Conservation (phyloP, 2,888 invertebrate species). For the Pandemis corylana region DNA sequence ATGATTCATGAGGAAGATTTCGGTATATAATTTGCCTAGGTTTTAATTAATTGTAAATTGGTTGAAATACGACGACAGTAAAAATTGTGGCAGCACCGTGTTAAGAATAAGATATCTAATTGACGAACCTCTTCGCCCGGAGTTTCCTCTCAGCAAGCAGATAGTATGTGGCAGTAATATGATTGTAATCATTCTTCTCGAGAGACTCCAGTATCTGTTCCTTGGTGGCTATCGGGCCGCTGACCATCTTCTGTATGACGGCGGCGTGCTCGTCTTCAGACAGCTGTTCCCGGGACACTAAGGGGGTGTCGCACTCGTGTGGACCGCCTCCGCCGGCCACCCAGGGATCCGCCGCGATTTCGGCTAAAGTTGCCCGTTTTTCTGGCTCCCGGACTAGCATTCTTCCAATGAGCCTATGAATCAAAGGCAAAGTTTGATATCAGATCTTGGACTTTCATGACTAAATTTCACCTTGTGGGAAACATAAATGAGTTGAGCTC, state of each 20-base stretch:
- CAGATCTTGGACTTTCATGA: too few species aligned
- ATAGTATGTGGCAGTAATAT: slow-evolving; percentile 99
- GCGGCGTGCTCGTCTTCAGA: slow-evolving; percentile 95
- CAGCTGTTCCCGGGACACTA: slow-evolving; percentile 95
- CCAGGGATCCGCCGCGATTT: slow-evolving; percentile 96
- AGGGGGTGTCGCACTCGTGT: slow-evolving; percentile 88
- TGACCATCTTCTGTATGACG: slow-evolving; percentile 98
- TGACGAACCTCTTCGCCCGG: slow-evolving; percentile 87
- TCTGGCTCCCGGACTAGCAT: slow-evolving; percentile 98
- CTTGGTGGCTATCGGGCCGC: slow-evolving; percentile 96
- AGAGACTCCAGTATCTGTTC: slow-evolving; percentile 97
- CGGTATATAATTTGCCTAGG: too few species aligned
- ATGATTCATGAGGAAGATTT: too few species aligned
- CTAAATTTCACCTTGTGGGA: too few species aligned
- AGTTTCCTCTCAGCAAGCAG: slow-evolving; percentile 97
- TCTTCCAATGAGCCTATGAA: slow-evolving; percentile 91
- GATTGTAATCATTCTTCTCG: slow-evolving; percentile 98
- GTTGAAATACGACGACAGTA: too few species aligned
- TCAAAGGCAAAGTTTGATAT: not conserved
- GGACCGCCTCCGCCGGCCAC: slow-evolving; percentile 85
- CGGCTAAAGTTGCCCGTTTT: slow-evolving; percentile 93
- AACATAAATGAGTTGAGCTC: too few species aligned
- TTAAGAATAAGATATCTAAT: not conserved
- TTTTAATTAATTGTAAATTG: too few species aligned
- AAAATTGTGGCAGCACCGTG: too few species aligned